These are phyloP conservation scores for Crypturellus tataupa DNA, from an alignment of 2,797 vertebrate species.

Conservation along the genomic window DNA sequence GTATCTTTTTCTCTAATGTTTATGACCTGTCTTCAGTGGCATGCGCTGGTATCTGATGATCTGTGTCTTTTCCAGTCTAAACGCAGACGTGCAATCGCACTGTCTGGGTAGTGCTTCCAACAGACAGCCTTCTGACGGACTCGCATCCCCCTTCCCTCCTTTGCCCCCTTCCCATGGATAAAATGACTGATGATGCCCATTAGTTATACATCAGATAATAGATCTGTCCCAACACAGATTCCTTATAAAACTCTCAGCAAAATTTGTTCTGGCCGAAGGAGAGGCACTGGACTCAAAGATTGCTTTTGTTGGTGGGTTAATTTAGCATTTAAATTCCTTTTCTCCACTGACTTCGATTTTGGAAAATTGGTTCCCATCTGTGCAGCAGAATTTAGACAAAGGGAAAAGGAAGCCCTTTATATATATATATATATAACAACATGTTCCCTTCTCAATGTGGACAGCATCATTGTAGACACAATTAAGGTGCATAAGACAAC, in stretches of 20 bases:
- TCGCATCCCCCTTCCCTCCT: background rate
- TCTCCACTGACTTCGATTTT: slow-evolving; percentile 22
- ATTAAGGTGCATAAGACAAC: background rate
- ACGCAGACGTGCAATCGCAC: slow-evolving; percentile 20
- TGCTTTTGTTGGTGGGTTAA: slow-evolving; percentile 22
- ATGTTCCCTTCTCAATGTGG: background rate
- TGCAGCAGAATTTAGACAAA: background rate
- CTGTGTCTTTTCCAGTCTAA: slow-evolving; percentile 66
- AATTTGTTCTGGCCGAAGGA: background rate
- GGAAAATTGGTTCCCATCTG: background rate
- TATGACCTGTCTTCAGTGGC: slow-evolving; percentile 56
- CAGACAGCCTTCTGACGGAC: slow-evolving; percentile 36
- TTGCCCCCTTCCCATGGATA: background rate
- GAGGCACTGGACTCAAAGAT: slow-evolving; percentile 3
- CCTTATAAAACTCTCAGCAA: slow-evolving; percentile 14
- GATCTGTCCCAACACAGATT: background rate
- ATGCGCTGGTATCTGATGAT: slow-evolving; percentile 59
- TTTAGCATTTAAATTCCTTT: slow-evolving; percentile 52
- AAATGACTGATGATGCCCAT: background rate
- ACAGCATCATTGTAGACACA: background rate
- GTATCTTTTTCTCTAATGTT: slow-evolving; percentile 37
- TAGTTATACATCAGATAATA: slow-evolving; percentile 28
- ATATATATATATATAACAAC: background rate
- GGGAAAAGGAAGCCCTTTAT: background rate
- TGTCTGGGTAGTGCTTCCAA: slow-evolving; percentile 53